Evolutionary conservation across 2,888 invertebrate species (phyloP).

Genomic region (Colostygia pectinataria): DNA sequence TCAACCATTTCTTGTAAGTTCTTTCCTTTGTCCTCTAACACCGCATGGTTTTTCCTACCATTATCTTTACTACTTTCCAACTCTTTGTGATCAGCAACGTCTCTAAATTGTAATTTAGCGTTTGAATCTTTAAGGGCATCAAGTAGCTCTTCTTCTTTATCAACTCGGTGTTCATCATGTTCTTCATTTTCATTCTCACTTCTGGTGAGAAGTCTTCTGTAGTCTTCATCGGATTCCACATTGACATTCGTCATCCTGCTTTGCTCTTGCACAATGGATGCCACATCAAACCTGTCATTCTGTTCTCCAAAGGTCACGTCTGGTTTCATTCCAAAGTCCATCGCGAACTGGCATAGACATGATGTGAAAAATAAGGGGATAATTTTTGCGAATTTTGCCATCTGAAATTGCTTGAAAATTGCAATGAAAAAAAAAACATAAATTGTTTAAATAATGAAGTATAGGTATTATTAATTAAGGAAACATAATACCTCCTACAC

Average conservation of each 20-base stretch:
- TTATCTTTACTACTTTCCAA: constrained; percentile 30
- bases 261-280: constrained; percentile 43
- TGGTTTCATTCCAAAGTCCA: constrained; percentile 41
- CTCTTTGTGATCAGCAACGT: constrained; percentile 46
- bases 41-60: constrained; percentile 36
- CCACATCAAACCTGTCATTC: constrained; percentile 61
- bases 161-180: neutral
- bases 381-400: constrained; percentile 1
- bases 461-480: too few species aligned
- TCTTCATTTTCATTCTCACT: neutral
- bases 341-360: constrained; percentile 39
- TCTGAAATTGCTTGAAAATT: constrained; percentile 9
- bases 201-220: neutral
- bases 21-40: constrained; percentile 32
- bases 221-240: neutral
- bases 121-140: constrained; percentile 7
- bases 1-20: constrained; percentile 25
- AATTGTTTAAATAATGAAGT: too few species aligned
- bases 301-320: constrained; percentile 56
- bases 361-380: constrained; percentile 25
- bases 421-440: too few species aligned
- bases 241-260: constrained; percentile 27
- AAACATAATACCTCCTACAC: too few species aligned
- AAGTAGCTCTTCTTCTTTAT: neutral
- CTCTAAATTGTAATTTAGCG: constrained; percentile 9